Base-by-base conservation (phyloP, 2,113 vertebrate genomes). In the Tricholaema leucomelas region DNA sequence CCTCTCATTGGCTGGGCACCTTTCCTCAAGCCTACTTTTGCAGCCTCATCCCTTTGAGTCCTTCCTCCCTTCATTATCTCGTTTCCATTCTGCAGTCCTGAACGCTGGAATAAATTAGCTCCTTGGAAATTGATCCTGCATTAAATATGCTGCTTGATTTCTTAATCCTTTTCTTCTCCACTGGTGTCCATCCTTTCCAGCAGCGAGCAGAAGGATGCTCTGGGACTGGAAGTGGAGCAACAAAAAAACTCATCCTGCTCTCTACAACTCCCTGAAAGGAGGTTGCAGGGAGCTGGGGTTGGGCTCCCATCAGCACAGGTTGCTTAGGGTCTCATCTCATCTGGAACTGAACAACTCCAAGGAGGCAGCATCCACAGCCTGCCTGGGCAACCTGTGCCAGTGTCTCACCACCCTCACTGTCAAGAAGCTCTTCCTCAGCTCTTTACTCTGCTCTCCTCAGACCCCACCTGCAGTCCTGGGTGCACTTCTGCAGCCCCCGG, bases 61-160 rank as follows among this genome's bases (percentile, higher is more conserved):
- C 89, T 93, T 91, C 60, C 50, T 71, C 54, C 65, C 42, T 80
- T 93, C 33, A 15, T 90, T 90, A 84, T 86, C 66, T 69, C 30
- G 52, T 69, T 95, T 82, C 46, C 60, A 66, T 77, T 77, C 35
- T 77, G 33, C 31, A 64, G 59, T n/a, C 55, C 64, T 33, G 27
- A 86, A 69, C 52, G 40, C 64, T 73, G 60, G 40, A 64, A 71
- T 70, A 56, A 95, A 92, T 91, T 35, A 78, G 20, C n/a, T 85
- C 8, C 69, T 72, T 75, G 33, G 13, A 75, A 90, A 73, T 55
- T 59, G 35, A 6, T 76, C 31, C 50, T 27, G 21, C 61, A 55
- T 81, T 78, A 90, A 88, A 85, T 84, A 76, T 70, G 87, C 88
- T 69, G 28, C 58, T 81, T 70, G 46, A 79, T 77, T 93, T 87